Evolutionary conservation across 2,888 invertebrate species (phyloP).

Genomic region (Athetis lepigone): DNA sequence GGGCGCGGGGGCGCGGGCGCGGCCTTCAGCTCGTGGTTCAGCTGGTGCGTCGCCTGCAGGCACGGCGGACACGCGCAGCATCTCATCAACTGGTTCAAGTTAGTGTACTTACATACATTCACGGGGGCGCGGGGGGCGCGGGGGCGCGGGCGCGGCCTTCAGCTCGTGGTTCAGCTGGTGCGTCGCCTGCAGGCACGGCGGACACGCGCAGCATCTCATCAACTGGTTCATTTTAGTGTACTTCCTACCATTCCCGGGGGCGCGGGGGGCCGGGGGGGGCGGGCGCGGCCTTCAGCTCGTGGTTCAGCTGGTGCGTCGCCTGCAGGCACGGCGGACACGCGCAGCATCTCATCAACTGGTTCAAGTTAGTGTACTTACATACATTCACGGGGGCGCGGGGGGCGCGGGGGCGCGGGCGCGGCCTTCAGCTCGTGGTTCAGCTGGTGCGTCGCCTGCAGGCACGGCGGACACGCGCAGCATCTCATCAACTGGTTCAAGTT

Average conservation of each 20-base stretch:
- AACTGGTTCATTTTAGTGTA: constrained; percentile 93
- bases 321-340: constrained; percentile 99
- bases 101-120: not conserved
- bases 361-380: constrained; percentile 80
- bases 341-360: constrained; percentile 97
- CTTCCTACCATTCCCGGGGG: too few species aligned
- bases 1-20: constrained; percentile 78
- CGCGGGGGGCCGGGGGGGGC: constrained; percentile 67
- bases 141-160: constrained; percentile 90
- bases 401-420: too few species aligned
- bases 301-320: constrained; percentile 99
- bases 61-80: constrained; percentile 99
- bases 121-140: constrained; percentile 68
- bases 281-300: constrained; percentile 93
- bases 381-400: too few species aligned
- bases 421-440: too few species aligned
- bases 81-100: constrained; percentile 96
- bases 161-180: constrained; percentile 99
- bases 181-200: constrained; percentile 98
- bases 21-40: constrained; percentile 96
- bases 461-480: too few species aligned
- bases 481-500: too few species aligned
- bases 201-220: constrained; percentile 97
- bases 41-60: constrained; percentile 99
- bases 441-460: too few species aligned